Conservation (phyloP, 64 coral and sea anemone species). For the Stichodactyla mertensii region DNA sequence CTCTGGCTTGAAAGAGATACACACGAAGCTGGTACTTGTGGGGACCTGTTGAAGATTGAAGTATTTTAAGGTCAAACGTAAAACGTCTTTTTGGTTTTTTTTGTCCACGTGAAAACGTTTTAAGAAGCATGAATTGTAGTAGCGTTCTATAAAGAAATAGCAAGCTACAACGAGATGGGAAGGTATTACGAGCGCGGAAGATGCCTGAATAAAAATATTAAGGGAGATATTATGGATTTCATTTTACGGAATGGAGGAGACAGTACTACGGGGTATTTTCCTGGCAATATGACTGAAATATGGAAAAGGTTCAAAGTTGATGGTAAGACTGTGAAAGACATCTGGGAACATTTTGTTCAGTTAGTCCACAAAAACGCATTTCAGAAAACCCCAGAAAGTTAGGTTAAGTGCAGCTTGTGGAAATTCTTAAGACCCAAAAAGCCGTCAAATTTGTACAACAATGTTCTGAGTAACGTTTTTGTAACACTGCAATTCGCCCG, state of each 20-base stretch:
- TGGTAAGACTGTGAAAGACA: constrained; percentile 20
- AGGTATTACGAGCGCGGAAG: neutral
- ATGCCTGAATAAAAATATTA: neutral
- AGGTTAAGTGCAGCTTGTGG: too few species aligned
- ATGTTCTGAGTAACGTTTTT: neutral
- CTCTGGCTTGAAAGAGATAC: constrained; percentile 85
- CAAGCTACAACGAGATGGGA: too few species aligned
- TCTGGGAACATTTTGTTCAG: constrained; percentile 16
- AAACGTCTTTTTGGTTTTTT: too few species aligned
- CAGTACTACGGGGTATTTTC: constrained; percentile 16
- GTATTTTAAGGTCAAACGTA: neutral
- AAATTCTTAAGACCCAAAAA: too few species aligned
- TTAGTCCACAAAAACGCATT: neutral
- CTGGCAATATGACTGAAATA: constrained; percentile 9
- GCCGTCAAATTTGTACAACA: too few species aligned
- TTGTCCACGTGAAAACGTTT: too few species aligned
- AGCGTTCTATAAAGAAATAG: too few species aligned
- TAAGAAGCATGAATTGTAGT: too few species aligned
- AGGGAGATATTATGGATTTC: constrained; percentile 16
- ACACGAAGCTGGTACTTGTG: constrained; percentile 91
- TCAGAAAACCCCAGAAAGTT: neutral
- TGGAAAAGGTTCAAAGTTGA: neutral
- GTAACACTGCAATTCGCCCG: too few species aligned
- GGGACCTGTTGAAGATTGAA: constrained; percentile 41
- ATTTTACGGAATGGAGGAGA: neutral